These are phyloP conservation scores for Cinclus cinclus DNA, from an alignment of 2,113 vertebrate species.

Conservation along the genomic window DNA sequence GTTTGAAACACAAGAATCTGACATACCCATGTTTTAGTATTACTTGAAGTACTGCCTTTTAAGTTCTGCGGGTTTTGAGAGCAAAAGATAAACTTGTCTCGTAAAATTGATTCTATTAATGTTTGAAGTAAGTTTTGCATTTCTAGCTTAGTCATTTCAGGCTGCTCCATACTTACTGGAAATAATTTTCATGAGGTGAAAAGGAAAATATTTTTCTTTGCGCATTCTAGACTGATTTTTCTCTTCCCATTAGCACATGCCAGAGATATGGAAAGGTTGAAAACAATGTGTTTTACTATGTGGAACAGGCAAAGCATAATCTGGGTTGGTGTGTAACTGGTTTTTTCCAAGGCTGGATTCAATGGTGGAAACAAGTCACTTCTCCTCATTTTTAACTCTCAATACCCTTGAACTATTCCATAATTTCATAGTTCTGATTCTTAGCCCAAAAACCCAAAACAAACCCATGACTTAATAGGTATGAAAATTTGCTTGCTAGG, in stretches of 20 bases:
- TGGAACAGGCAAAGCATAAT: not conserved
- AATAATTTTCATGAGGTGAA: not conserved
- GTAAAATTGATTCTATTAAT: not conserved
- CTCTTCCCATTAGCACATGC: not conserved
- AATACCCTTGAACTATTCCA: not conserved
- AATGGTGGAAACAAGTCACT: not conserved
- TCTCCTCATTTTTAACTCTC: not conserved
- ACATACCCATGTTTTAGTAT: not conserved
- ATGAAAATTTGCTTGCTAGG: not conserved
- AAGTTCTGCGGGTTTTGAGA: not conserved
- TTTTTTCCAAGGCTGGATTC: not conserved
- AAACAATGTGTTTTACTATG: not conserved
- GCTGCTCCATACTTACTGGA: not conserved
- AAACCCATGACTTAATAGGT: not conserved
- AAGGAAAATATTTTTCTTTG: conserved; percentile 3
- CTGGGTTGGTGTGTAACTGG: not conserved
- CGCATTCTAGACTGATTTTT: not conserved
- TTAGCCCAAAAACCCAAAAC: not conserved
- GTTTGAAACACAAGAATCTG: not conserved
- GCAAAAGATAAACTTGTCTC: not conserved
- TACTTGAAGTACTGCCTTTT: not conserved
- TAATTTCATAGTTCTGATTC: not conserved
- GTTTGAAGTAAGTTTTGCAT: not conserved
- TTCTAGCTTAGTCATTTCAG: not conserved
- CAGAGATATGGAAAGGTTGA: not conserved